These are phyloP conservation scores for Chelonus insularis DNA, from an alignment of 1,140 invertebrate genomes.

Conservation along the genomic window DNA sequence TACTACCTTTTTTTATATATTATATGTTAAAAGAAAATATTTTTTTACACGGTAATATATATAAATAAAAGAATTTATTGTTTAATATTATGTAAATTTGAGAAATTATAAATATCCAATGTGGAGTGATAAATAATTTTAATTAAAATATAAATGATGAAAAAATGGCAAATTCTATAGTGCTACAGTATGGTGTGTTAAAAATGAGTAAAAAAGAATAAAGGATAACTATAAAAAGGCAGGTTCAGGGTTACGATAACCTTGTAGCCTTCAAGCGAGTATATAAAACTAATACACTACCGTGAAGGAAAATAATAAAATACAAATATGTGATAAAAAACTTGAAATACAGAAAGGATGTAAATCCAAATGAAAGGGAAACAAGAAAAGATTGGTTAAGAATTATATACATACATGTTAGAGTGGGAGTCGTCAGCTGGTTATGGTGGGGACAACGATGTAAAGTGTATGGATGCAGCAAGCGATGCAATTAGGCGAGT, in stretches of 20 bases:
- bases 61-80: no score
- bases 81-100: no score
- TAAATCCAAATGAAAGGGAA: constrained; percentile 23
- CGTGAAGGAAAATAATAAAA: not conserved
- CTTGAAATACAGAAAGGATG: not conserved
- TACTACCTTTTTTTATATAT: no score
- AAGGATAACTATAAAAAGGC: not conserved
- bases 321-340: not conserved
- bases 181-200: not conserved
- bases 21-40: no score
- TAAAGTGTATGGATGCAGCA: constrained; percentile 21
- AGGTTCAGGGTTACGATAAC: constrained; percentile 4
- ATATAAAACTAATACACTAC: constrained; percentile 1
- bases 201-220: not conserved
- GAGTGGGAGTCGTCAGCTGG: constrained; percentile 3
- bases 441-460: constrained; percentile 17
- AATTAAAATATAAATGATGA: no score
- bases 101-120: no score
- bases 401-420: constrained; percentile 5
- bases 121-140: not conserved
- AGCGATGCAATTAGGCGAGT: constrained; percentile 61
- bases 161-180: no score
- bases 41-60: no score
- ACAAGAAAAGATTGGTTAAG: constrained; percentile 9
- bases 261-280: constrained; percentile 1